Conservation (phyloP, 2,888 invertebrate species). For the Amphipyra tragopoginis region DNA sequence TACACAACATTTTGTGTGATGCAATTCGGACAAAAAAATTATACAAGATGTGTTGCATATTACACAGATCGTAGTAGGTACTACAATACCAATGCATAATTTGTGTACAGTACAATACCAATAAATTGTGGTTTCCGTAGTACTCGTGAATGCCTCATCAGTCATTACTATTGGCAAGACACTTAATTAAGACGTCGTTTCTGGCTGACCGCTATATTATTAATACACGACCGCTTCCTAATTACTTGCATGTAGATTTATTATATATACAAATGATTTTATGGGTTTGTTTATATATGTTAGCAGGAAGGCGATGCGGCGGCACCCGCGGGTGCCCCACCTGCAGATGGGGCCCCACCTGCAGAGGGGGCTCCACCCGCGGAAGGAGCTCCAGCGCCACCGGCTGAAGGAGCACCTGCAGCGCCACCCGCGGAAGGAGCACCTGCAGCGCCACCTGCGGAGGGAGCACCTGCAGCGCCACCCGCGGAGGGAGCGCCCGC, state of each 20-base stretch:
- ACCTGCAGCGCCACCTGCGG: background rate
- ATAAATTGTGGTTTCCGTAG: conserved; percentile 42
- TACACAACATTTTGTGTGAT: no score
- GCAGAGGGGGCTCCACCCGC: conserved; percentile 50
- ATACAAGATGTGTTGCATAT: background rate
- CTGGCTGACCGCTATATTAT: conserved; percentile 47
- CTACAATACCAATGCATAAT: conserved; percentile 3
- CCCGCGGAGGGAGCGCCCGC: background rate
- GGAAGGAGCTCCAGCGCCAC: conserved; percentile 55
- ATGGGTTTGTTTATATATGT: background rate
- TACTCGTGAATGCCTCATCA: conserved; percentile 11
- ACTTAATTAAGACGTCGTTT: conserved; percentile 37
- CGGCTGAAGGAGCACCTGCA: conserved; percentile 21
- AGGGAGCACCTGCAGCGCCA: conserved; percentile 1
- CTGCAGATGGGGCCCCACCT: conserved; percentile 65
- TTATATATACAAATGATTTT: background rate
- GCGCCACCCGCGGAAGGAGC: conserved; percentile 47
- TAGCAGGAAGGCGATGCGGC: conserved; percentile 50
- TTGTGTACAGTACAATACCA: conserved; percentile 24
- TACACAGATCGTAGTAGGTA: background rate
- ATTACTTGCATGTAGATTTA: conserved; percentile 26
- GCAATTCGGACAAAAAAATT: no score
- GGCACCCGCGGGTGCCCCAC: conserved; percentile 30
- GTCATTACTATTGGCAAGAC: conserved; percentile 27
- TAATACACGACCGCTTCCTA: conserved; percentile 31